Evolutionary conservation across 2,797 vertebrate genomes (phyloP), one percentile per base, ranked within the genome.

Genomic region (Enteromius fasciolatus): DNA sequence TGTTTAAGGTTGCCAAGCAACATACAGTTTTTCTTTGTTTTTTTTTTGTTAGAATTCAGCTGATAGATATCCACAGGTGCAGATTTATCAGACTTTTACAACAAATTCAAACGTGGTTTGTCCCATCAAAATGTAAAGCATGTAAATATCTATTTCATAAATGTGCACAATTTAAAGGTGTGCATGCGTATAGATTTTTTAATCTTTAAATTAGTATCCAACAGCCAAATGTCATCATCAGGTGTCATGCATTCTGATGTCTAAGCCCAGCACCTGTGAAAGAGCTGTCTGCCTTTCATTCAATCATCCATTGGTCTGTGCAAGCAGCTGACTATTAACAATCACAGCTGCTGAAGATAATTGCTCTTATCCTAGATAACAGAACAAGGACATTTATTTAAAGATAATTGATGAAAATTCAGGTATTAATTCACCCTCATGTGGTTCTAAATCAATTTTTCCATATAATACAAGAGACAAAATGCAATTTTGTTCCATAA

Each of bases 261-360:
- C 28, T n/a, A 1, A 74, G 28, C 28, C 20, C 11, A 54, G 72
- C 73, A 59, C 23, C 52, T 59, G 33, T 75, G 33, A 54, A n/a
- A 54, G 31, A 75, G 31, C 14, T 18, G 52, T 59, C 33, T 59
- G 23, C 52, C 7, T 75, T 52, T 41, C 33, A 25, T 76, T 76
- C 52, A 76, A 17, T 75, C 52, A 39, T 59, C 73, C 52, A 59
- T 2, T 59, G n/a, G n/a, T 59, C 52, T 76, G 52, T 76, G 52
- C 52, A 41, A 76, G n/a, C 73, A 76, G 73, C 52, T 76, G 52
- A 76, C 50, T 76, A 41, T 46, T 46, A 69, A 46, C 14, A 28
- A 11, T 75, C 73, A 18, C 52, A 76, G 73, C 52, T 76, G 73
- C 50, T 76, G 8, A 41, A 39, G 36, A 76, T 39, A 76, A 76